Evolutionary conservation across 2,888 invertebrate species (phyloP), one percentile per base, ranked within the genome.

Genomic region (Pogonocherus hispidulus): DNA sequence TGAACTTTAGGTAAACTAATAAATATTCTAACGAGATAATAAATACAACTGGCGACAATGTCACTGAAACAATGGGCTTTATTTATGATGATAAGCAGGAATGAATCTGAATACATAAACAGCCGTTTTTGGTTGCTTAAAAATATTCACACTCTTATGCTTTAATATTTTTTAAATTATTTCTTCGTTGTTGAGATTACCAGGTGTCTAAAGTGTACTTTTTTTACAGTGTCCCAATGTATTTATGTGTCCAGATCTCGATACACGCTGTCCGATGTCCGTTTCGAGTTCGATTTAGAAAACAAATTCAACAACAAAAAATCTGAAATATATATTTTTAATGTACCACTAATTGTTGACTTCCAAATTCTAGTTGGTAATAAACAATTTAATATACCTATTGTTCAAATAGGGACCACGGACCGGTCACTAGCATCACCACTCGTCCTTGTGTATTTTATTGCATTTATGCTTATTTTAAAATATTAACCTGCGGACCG

Each of bases 21-120:
- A 57, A 57, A 57, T 57, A 57, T 57, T 57, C 57, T 14, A 57
- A n/a, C 44, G 16, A 27, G 57, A 57, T 57, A 57, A 57, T 57
- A 46, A 44, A 57, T 46, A 57, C 57, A 46, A 57, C 57, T 57
- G 57, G 57, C 57, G 57, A 57, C 57, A 44, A 46, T 57, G 57
- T 57, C 57, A 23, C 23, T 23, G 27, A 57, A 57, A 57, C 57
- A 57, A 57, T 57, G 27, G 57, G 11, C 22, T 37, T 57, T 57
- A 57, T 57, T 57, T 57, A 57, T 57, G 57, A 57, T 46, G 44
- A 57, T 57, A 57, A 56, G 44, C 41, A 41, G 8, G 44, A 41
- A 57, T 44, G 23, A 57, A 16, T 57, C 22, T 16, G 44, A 44
- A 57, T 57, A 23, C 41, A 57, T 44, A 57, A 57, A 44, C 44